Percentiles rank a stretch among this genome's conserved stretches.
These are phyloP conservation scores for Cariama cristata DNA, from an alignment of 2,113 vertebrate species.

Conservation along the genomic window DNA sequence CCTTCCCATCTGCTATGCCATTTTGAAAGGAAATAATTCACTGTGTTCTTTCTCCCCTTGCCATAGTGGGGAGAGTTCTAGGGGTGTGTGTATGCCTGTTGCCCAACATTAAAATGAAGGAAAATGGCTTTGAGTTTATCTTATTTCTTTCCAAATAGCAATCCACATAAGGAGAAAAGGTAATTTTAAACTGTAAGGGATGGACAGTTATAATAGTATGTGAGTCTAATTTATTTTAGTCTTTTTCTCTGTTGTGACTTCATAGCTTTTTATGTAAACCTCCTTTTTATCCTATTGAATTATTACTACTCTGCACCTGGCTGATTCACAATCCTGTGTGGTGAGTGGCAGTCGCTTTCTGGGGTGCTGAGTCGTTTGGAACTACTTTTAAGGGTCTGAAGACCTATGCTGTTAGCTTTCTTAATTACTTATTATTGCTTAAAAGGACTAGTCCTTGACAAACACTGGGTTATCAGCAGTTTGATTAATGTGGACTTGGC, in stretches of 20 bases:
- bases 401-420: background rate
- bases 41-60: background rate
- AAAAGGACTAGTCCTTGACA: background rate
- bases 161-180: background rate
- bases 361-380: background rate
- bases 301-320: background rate
- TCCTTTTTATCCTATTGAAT: background rate
- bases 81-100: background rate
- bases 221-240: background rate
- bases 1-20: background rate
- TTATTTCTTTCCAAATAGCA: background rate
- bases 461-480: background rate
- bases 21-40: background rate
- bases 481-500: background rate
- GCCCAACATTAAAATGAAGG: background rate
- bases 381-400: background rate
- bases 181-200: background rate
- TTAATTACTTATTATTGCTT: background rate
- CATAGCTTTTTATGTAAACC: background rate
- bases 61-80: background rate
- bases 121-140: background rate
- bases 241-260: background rate
- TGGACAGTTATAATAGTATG: background rate
- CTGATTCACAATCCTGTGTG: background rate
- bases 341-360: background rate